Evolutionary conservation across 2,888 invertebrate genomes (phyloP), one percentile per base, ranked within the genome.

Genomic region (Luperina nickerlii): DNA sequence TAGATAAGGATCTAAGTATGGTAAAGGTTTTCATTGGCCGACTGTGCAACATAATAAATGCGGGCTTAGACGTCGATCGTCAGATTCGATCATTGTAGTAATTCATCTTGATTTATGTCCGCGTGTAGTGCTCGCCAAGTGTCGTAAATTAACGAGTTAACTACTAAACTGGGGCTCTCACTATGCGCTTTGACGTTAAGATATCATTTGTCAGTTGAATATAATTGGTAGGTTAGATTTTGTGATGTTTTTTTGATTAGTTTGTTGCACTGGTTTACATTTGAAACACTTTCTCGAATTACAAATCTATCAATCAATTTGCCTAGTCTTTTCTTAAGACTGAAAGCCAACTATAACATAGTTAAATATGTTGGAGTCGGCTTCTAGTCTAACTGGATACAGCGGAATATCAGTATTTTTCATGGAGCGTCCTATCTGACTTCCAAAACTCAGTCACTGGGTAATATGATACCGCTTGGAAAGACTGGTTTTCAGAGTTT

Each of bases 41-140:
- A 66, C 72, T 48, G 92, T 94, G 93, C 91, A 91, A 90, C 89
- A 92, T 92, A 93, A 94, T 94, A 91, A 94, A 95, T 93, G 91
- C 92, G 86, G 90, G 91, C 94, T 94, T 91, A 93, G 91, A 92
- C 92, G 24, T 92, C 92, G 91, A 94, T 94, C 89, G 89, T 89
- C 90, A 94, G 94, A 94, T 95, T 91, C 92, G 91, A 95, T 95
- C 95, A 94, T 94, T 94, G 95, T 94, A 92, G 94, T 96, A 95
- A 94, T 94, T 96, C 95, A 95, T 95, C 94, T 92, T 95, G 96
- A 96, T 96, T 96, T 96, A 96, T 93, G 83, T 92, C 93, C 91
- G 94, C 94, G 94, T 95, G 95, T 94, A 88, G 84, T 87, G 90
- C 90, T 91, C 91, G 91, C 91, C 90, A 92, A 92, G 90, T 92